Conservation (phyloP, 2,888 invertebrate genomes). For the Orthosia gracilis region DNA sequence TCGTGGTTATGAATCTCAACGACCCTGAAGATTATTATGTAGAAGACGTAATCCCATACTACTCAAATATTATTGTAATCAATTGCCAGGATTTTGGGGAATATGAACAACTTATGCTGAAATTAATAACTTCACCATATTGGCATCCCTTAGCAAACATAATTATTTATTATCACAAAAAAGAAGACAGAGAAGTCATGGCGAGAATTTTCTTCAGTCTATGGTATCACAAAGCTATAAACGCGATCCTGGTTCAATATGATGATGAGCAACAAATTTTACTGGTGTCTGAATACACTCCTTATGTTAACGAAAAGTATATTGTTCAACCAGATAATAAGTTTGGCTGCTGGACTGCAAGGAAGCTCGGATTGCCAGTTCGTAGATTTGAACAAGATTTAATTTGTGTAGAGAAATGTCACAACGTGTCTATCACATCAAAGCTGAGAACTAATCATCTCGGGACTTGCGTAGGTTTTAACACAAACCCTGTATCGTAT, state of each 20-base stretch:
- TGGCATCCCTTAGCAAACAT: conserved; percentile 82
- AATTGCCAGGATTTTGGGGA: conserved; percentile 72
- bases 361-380: conserved; percentile 76
- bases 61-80: conserved; percentile 77
- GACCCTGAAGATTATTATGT: conserved; percentile 72
- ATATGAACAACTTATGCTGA: conserved; percentile 77
- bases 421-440: conserved; percentile 77
- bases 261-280: conserved; percentile 69
- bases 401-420: conserved; percentile 77
- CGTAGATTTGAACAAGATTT: conserved; percentile 74
- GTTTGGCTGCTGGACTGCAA: conserved; percentile 80
- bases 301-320: conserved; percentile 75
- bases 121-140: conserved; percentile 72
- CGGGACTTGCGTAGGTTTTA: conserved; percentile 82
- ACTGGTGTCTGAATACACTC: conserved; percentile 75
- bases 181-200: conserved; percentile 62
- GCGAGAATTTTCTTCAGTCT: conserved; percentile 80
- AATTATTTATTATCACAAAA: conserved; percentile 76
- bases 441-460: conserved; percentile 74
- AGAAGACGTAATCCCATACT: conserved; percentile 75
- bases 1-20: conserved; percentile 70
- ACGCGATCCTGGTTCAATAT: conserved; percentile 77
- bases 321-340: conserved; percentile 64
- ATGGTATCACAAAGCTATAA: conserved; percentile 81
- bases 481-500: conserved; percentile 70